Base-by-base conservation (phyloP, 2,797 vertebrate species). In the Takifugu rubripes region DNA sequence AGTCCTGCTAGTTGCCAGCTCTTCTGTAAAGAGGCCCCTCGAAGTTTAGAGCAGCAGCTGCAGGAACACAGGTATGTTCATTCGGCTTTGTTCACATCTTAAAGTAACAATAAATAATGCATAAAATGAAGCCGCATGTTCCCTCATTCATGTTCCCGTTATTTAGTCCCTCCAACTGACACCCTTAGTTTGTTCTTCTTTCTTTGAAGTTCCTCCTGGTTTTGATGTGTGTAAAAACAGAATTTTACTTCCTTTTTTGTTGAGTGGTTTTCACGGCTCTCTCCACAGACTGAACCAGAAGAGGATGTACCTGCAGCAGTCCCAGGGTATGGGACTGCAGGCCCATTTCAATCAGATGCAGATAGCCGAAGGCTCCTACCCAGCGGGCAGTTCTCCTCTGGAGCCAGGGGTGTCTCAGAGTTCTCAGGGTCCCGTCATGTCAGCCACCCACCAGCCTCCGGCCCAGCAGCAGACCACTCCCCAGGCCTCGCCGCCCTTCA, bases 271-370 rank as follows among this genome's bases (percentile, higher is more conserved):
- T 65, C 51, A 24, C 48, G 10, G 27, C 33, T 82, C 54, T 72
- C 43, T 25, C 54, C 69, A 21, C 89, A 99, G 97, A 88, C 89
- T 99, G 83, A 92, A 95, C 53, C 97, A 98, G 91, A 98, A 98
- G 88, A 87, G 96, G 49, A 92, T 98, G 79, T 95, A 94, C 84
- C 92, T 99, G 42, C 97, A 98, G 90, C 95, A 96, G 74, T 92
- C 95, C n/a, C 97, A 98, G 86, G 79, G 88, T 52, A 46, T 79
- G 68, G 87, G 87, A 7, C 92, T 99, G 68, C 97, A 94, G 79
- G 82, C 91, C 0, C 98, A 98, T 82, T 99, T 99, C 74, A 99
- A 98, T 88, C 96, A 99, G 93, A 96, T 99, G 96, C 97, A 99
- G 77, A 98, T 99, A 61, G 96, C 92, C 0, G 96, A 99, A 83